A percentile compares a stretch with the other conserved stretches of the same genome.
phyloP scores from a whole-genome alignment of 1,140 invertebrate genomes.

The Sitodiplosis mosellana region DNA sequence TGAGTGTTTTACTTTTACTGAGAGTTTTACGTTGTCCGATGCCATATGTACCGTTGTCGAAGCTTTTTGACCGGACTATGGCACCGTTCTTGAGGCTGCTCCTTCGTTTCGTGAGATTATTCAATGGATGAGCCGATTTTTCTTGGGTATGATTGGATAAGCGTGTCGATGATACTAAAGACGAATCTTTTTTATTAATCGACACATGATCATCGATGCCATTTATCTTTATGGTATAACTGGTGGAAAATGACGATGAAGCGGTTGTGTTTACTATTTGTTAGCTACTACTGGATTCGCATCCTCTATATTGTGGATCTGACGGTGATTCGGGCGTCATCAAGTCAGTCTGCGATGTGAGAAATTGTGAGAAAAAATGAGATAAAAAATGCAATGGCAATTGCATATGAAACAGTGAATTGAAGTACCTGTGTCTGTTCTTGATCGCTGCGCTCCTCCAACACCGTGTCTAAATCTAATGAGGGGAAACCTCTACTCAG shows the following conservation, averaged over 20 bases:
- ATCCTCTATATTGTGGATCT: neutral
- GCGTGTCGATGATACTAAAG: too few relatives aligned
- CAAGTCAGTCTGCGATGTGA: conserved; percentile 1
- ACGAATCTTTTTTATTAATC: neutral
- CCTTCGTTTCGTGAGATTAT: neutral
- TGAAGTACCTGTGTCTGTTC: conserved; percentile 42
- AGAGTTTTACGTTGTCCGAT: too few relatives aligned
- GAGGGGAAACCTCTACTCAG: conserved; percentile 44
- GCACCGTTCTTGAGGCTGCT: neutral
- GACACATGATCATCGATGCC: neutral
- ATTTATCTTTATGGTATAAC: neutral
- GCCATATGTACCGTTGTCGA: too few relatives aligned
- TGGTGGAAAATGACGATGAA: neutral
- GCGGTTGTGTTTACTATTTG: neutral
- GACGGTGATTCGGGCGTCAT: conserved; percentile 3
- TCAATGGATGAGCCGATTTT: neutral
- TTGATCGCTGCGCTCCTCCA: conserved; percentile 56
- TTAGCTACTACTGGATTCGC: conserved; percentile 1
- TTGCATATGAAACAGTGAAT: too few relatives aligned
- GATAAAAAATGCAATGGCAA: too few relatives aligned
- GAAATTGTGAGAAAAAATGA: neutral
- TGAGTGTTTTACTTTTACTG: too few relatives aligned
- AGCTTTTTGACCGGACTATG: too few relatives aligned
- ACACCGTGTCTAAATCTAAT: conserved; percentile 57
- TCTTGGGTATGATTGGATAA: too few relatives aligned